Conservation (phyloP, 2,113 vertebrate species). For the Alces alces region DNA sequence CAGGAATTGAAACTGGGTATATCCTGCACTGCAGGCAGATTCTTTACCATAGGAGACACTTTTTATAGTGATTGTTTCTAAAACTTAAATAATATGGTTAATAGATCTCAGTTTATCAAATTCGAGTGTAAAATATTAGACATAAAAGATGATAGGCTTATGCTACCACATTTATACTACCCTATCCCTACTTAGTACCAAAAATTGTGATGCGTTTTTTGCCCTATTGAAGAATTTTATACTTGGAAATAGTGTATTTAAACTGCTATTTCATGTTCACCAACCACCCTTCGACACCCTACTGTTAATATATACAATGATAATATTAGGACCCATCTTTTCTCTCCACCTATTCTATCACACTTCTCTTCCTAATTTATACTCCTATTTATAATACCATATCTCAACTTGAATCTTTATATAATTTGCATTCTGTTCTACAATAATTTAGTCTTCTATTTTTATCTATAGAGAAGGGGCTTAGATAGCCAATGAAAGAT, state of each 20-base stretch:
- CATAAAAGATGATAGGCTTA: background rate
- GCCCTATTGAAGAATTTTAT: background rate
- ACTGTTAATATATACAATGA: background rate
- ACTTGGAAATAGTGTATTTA: background rate
- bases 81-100: background rate
- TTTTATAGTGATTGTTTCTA: background rate
- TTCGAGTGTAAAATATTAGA: background rate
- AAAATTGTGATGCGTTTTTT: background rate
- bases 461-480: background rate
- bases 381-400: background rate
- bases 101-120: background rate
- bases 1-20: background rate
- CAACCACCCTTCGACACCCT: background rate
- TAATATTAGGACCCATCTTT: background rate
- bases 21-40: background rate
- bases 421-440: background rate
- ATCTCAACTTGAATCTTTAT: background rate
- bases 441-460: background rate
- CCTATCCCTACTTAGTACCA: background rate
- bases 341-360: background rate
- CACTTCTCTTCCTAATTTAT: background rate
- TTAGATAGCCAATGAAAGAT: background rate
- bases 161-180: background rate
- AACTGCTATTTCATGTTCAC: background rate
- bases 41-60: background rate